These are phyloP conservation scores for Synaphobranchus kaupii DNA, from an alignment of 2,797 vertebrate species.

Conservation along the genomic window DNA sequence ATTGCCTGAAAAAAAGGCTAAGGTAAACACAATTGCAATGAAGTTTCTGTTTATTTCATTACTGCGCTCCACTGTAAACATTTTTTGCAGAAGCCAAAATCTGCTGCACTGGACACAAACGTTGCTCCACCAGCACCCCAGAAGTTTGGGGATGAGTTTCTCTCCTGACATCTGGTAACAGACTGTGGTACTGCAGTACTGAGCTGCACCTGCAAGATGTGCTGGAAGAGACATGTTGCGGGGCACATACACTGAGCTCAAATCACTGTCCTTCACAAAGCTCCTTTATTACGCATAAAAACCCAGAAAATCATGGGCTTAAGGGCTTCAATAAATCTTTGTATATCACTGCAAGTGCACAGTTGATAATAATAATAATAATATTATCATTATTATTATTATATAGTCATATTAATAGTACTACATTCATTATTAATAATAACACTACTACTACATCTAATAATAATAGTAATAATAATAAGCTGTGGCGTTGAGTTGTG, in stretches of 20 bases:
- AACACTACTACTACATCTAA: too few relatives aligned
- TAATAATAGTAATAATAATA: not conserved
- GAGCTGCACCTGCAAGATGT: not conserved
- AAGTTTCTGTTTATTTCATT: constrained; percentile 42
- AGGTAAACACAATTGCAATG: constrained; percentile 33
- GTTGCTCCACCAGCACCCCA: constrained; percentile 11
- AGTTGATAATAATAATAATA: too few relatives aligned
- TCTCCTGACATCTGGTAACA: constrained; percentile 47
- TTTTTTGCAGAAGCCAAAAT: not conserved
- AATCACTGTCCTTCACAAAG: too few relatives aligned
- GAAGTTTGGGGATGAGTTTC: constrained; percentile 3
- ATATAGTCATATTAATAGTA: too few relatives aligned
- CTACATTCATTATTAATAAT: too few relatives aligned
- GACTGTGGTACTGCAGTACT: not conserved
- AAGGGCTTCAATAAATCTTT: too few relatives aligned
- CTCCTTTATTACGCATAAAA: too few relatives aligned
- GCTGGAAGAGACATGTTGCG: not conserved
- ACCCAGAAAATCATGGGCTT: too few relatives aligned
- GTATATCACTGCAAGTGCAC: too few relatives aligned
- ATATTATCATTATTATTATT: too few relatives aligned
- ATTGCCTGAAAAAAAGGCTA: constrained; percentile 45
- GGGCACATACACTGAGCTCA: too few relatives aligned
- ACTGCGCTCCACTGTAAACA: constrained; percentile 17
- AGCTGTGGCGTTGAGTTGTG: too few relatives aligned
- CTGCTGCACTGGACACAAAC: not conserved